Evolutionary conservation across 1,140 invertebrate species (phyloP).

Genomic region (Apolygus lucorum): DNA sequence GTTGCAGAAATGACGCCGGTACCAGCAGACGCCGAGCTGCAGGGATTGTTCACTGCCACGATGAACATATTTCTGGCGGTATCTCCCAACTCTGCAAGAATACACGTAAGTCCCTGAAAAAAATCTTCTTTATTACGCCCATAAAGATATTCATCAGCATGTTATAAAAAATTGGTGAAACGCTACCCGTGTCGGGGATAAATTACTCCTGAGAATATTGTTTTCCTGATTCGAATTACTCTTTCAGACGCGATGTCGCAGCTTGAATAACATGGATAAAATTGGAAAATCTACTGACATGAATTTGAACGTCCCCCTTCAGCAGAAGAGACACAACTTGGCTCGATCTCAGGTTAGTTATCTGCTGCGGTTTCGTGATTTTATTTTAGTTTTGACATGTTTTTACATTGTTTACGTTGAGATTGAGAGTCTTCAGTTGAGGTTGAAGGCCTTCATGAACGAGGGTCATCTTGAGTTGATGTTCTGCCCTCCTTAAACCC

Average conservation of each 20-base stretch:
- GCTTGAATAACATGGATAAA: conserved; percentile 27
- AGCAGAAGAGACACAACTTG: conserved; percentile 27
- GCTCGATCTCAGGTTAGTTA: conserved; percentile 28
- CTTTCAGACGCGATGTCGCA: conserved; percentile 24
- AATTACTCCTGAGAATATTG: background rate
- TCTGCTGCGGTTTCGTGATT: no score
- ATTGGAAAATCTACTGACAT: conserved; percentile 21
- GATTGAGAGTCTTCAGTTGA: no score
- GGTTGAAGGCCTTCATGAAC: no score
- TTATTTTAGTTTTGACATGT: no score
- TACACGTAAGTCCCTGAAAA: conserved; percentile 20
- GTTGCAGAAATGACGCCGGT: conserved; percentile 26
- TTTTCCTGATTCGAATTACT: no score
- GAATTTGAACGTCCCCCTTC: conserved; percentile 24
- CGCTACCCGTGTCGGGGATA: no score
- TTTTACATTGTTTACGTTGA: no score
- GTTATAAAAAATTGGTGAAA: background rate
- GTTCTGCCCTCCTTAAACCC: no score
- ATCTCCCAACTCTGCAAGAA: conserved; percentile 20
- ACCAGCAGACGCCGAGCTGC: conserved; percentile 24
- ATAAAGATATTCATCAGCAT: no score
- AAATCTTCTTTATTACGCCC: no score
- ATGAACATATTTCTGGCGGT: conserved; percentile 27
- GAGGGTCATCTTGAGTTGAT: no score
- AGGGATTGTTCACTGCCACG: conserved; percentile 23